Percentiles rank a stretch among this genome's conserved stretches.
Evolutionary conservation across 2,888 invertebrate genomes (phyloP).

Genomic region (Cerastoderma edule): DNA sequence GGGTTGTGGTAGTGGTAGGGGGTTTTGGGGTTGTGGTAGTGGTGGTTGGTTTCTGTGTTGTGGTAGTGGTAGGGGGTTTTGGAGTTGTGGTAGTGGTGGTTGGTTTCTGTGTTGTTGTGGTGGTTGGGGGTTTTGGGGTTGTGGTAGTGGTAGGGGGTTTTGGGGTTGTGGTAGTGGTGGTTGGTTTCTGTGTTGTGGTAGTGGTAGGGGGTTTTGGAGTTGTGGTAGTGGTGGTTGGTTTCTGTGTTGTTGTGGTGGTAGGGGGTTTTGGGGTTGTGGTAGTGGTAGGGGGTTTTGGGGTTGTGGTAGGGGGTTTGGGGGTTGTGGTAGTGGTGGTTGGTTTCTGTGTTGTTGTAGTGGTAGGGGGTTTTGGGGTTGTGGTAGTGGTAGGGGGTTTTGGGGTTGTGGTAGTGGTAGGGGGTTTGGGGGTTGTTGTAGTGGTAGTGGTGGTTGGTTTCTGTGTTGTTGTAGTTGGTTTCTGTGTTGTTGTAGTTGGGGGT

Average conservation of each 20-base stretch:
- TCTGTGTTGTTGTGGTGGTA: constrained; percentile 31
- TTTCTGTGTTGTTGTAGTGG: constrained; percentile 20
- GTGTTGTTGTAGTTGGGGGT: constrained; percentile 25
- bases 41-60: constrained; percentile 28
- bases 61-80: constrained; percentile 32
- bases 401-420: constrained; percentile 44
- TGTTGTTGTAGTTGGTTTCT: constrained; percentile 35
- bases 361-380: neutral
- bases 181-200: constrained; percentile 32
- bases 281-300: constrained; percentile 18
- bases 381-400: too few relatives aligned
- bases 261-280: constrained; percentile 18
- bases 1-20: constrained; percentile 26
- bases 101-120: constrained; percentile 12
- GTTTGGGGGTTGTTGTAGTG: constrained; percentile 36
- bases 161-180: constrained; percentile 46
- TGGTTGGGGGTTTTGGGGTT: constrained; percentile 34
- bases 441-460: constrained; percentile 35
- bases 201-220: constrained; percentile 51
- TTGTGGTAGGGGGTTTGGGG: constrained; percentile 22
- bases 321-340: constrained; percentile 10
- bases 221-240: constrained; percentile 39
- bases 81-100: constrained; percentile 9
- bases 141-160: constrained; percentile 50
- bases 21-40: constrained; percentile 30